These are phyloP conservation scores for Alca torda DNA, from an alignment of 2,797 vertebrate genomes.

Conservation along the genomic window DNA sequence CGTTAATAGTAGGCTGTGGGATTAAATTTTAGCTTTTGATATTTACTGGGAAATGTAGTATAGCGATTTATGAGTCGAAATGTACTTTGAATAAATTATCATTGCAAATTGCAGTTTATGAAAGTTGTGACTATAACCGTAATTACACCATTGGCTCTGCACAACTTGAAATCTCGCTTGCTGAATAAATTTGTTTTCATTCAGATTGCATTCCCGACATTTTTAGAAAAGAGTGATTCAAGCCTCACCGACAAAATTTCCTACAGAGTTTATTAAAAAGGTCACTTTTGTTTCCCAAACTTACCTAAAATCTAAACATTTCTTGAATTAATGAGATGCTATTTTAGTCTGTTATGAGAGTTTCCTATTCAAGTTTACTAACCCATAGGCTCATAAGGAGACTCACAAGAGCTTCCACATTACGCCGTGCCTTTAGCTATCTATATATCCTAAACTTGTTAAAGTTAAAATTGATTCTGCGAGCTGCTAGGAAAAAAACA, in stretches of 20 bases:
- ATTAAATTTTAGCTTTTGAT: slow-evolving; percentile 10
- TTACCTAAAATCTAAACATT: slow-evolving; percentile 4
- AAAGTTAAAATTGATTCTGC: slow-evolving; percentile 4
- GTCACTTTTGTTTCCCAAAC: slow-evolving; percentile 6
- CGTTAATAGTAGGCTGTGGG: slow-evolving; percentile 3
- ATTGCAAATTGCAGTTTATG: slow-evolving; percentile 41
- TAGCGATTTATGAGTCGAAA: not conserved
- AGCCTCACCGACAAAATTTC: not conserved
- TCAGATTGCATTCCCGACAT: not conserved
- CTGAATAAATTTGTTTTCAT: slow-evolving; percentile 44
- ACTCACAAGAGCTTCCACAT: not conserved
- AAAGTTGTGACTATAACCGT: slow-evolving; percentile 19
- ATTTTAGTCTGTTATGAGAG: not conserved
- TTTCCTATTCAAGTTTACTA: slow-evolving; percentile 13
- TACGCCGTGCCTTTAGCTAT: not conserved
- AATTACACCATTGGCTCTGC: slow-evolving; percentile 6
- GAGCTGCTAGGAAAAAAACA: not conserved
- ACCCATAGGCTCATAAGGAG: not conserved
- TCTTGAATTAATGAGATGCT: not conserved
- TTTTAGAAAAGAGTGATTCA: slow-evolving; percentile 27
- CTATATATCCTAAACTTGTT: not conserved
- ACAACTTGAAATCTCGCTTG: slow-evolving; percentile 3
- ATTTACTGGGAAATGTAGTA: not conserved
- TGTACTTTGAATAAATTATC: slow-evolving; percentile 36
- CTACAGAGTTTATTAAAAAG: not conserved